These are phyloP conservation scores for Tor tambroides DNA, from an alignment of 2,113 vertebrate species.

Conservation along the genomic window DNA sequence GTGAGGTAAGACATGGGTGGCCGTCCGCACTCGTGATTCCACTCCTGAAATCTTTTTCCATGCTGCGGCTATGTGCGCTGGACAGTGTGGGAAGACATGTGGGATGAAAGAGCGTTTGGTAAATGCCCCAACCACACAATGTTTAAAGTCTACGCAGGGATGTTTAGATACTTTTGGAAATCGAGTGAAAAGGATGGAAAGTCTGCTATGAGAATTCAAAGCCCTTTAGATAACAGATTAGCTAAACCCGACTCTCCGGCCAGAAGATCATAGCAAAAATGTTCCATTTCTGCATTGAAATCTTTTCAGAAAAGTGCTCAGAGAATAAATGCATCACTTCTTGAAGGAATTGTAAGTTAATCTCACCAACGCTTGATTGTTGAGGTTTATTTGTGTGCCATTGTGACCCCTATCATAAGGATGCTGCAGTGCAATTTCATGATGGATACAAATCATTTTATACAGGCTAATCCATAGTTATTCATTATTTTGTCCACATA, in stretches of 20 bases:
- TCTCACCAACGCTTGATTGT: background rate
- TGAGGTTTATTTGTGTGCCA: background rate
- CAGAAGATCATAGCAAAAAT: background rate
- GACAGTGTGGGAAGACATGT: slow-evolving; percentile 51
- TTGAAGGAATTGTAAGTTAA: too few species aligned
- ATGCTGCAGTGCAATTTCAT: background rate
- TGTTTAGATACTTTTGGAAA: slow-evolving; percentile 41
- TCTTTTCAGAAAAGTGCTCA: background rate
- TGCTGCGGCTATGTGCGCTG: slow-evolving; percentile 44
- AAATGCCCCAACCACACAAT: slow-evolving; percentile 29
- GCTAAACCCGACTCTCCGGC: background rate
- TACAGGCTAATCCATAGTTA: background rate
- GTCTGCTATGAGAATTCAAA: slow-evolving; percentile 37
- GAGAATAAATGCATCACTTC: background rate
- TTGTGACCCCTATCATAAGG: background rate
- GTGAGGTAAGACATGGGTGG: slow-evolving; percentile 63
- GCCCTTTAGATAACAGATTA: slow-evolving; percentile 34
- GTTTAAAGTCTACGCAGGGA: slow-evolving; percentile 42
- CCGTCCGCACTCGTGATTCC: slow-evolving; percentile 54
- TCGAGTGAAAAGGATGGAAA: slow-evolving; percentile 37
- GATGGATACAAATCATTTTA: background rate
- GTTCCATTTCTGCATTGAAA: background rate
- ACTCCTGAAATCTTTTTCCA: slow-evolving; percentile 59
- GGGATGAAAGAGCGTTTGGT: slow-evolving; percentile 38
- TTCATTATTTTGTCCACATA: too few species aligned